Conservation (phyloP, 2,113 vertebrate genomes). For the Cacatua alba region DNA sequence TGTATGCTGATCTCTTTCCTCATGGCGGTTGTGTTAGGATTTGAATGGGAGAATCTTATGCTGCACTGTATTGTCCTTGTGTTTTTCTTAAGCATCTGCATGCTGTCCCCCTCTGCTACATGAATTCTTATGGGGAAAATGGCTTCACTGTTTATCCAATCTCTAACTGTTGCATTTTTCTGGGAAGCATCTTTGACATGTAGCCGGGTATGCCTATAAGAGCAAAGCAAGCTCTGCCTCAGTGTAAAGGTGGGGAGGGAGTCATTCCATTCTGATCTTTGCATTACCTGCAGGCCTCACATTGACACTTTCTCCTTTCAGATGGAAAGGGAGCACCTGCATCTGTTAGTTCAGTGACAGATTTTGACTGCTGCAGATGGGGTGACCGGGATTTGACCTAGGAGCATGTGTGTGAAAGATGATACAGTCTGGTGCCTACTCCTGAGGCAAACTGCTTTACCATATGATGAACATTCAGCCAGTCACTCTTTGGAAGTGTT, state of each 20-base stretch:
- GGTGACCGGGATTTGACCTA: neutral
- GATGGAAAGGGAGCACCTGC: neutral
- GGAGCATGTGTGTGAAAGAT: neutral
- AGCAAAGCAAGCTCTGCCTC: neutral
- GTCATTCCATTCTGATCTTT: neutral
- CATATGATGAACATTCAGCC: neutral
- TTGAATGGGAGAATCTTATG: neutral
- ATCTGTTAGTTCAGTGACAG: neutral
- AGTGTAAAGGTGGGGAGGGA: neutral
- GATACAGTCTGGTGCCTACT: accelerated
- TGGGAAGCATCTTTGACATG: neutral
- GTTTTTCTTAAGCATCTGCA: neutral
- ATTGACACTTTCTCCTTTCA: neutral
- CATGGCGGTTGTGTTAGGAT: neutral
- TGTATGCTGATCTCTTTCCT: neutral
- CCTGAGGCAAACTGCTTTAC: neutral
- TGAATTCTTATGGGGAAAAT: neutral
- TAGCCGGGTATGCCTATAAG: neutral
- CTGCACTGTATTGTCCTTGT: neutral
- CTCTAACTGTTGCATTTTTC: neutral
- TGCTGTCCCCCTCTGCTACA: neutral
- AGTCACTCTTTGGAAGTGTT: neutral
- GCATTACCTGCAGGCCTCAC: neutral
- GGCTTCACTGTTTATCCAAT: neutral
- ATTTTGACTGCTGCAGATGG: neutral